Conservation (phyloP, 30 jellyfish, hydroid and myxozoan species). For the Aurelia aurita complex sp. Pacific region DNA sequence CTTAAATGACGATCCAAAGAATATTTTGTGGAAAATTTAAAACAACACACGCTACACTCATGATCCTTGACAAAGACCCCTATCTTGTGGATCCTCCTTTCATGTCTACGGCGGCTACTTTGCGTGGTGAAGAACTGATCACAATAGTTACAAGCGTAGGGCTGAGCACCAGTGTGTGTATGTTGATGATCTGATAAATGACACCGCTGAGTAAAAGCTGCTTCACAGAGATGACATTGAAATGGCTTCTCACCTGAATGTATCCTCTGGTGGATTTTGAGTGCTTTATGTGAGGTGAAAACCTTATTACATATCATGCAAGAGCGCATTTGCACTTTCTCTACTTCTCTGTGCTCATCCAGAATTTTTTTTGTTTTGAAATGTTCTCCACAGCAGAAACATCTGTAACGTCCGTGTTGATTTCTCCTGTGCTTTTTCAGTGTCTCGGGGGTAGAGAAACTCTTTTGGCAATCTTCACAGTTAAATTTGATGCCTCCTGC, state of each 20-base stretch:
- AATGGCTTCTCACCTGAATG: slow-evolving; percentile 32
- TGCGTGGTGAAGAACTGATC: slow-evolving; percentile 29
- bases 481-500: not conserved
- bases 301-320: not conserved
- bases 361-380: not conserved
- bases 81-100: slow-evolving; percentile 1
- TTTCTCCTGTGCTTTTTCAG: not conserved
- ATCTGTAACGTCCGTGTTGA: not conserved
- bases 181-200: slow-evolving; percentile 23
- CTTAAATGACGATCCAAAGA: not conserved
- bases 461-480: not conserved
- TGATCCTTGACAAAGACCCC: not conserved
- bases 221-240: slow-evolving; percentile 1
- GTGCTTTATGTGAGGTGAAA: not conserved
- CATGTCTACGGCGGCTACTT: slow-evolving; percentile 41
- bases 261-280: slow-evolving; percentile 16
- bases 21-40: not conserved
- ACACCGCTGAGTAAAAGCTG: slow-evolving; percentile 27
- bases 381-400: not conserved
- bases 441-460: not conserved
- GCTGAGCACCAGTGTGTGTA: slow-evolving; percentile 40
- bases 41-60: slow-evolving; percentile 11
- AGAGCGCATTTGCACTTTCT: not conserved
- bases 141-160: slow-evolving; percentile 32
- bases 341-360: not conserved